Evolutionary conservation across 2,888 invertebrate genomes (phyloP).

Genomic region (Selenia dentaria): DNA sequence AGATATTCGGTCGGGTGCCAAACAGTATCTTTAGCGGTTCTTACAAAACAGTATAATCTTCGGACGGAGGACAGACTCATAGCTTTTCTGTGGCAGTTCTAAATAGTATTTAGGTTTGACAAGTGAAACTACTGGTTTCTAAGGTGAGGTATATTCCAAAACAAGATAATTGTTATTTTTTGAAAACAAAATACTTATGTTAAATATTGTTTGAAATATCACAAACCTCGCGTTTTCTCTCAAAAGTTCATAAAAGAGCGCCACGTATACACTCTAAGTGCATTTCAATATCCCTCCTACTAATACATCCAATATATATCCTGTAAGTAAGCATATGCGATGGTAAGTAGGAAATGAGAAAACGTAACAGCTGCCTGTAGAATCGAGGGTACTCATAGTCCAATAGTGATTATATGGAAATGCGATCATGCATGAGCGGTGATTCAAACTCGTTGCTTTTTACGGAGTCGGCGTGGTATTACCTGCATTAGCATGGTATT

Average conservation of each 20-base stretch:
- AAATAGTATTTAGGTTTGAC: too few relatives aligned
- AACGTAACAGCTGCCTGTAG: constrained; percentile 47
- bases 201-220: too few relatives aligned
- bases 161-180: too few relatives aligned
- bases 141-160: too few relatives aligned
- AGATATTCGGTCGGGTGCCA: too few relatives aligned
- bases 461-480: constrained; percentile 32
- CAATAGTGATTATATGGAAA: constrained; percentile 59
- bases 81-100: too few relatives aligned
- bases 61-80: too few relatives aligned
- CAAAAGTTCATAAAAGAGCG: background rate
- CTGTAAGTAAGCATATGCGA: constrained; percentile 6
- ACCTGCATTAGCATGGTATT: constrained; percentile 13
- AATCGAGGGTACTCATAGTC: constrained; percentile 49
- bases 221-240: too few relatives aligned
- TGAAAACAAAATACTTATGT: too few relatives aligned
- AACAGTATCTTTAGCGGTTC: too few relatives aligned
- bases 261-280: background rate
- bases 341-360: constrained; percentile 51
- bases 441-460: constrained; percentile 51
- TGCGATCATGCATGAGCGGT: constrained; percentile 53
- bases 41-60: too few relatives aligned
- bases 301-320: background rate
- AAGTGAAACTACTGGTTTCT: too few relatives aligned
- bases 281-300: background rate